Percentiles rank a stretch among this genome's conserved stretches.
Conservation (phyloP, 2,888 invertebrate genomes). For the Tricholauxania praeusta region DNA sequence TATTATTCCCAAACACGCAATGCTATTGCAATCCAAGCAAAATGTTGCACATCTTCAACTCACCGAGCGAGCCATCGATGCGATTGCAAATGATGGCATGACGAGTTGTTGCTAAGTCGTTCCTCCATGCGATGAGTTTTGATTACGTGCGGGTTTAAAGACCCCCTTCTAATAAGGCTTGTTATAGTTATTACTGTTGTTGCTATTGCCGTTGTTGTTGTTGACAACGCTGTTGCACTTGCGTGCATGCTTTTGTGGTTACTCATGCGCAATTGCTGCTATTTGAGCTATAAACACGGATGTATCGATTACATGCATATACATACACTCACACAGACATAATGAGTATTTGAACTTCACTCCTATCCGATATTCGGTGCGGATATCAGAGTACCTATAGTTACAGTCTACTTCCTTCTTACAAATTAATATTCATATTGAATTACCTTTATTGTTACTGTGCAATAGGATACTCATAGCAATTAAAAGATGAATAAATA, state of each 20-base stretch:
- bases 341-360: too few species aligned
- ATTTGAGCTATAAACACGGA: conserved; percentile 28
- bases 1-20: background rate
- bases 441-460: too few species aligned
- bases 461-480: too few species aligned
- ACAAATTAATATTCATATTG: too few species aligned
- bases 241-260: conserved; percentile 1
- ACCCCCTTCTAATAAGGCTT: conserved; percentile 12
- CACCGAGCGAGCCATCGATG: background rate
- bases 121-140: background rate
- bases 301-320: conserved; percentile 17
- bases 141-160: conserved; percentile 18
- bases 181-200: background rate
- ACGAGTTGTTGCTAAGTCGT: conserved; percentile 1
- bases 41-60: conserved; percentile 16
- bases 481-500: too few species aligned
- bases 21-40: background rate
- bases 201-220: background rate
- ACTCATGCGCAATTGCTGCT: conserved; percentile 10
- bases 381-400: too few species aligned
- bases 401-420: too few species aligned
- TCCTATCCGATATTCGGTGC: too few species aligned
- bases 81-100: background rate
- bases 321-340: too few species aligned
- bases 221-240: background rate